phyloP scores from a whole-genome alignment of 2,113 vertebrate species.

The Istiophorus platypterus region DNA sequence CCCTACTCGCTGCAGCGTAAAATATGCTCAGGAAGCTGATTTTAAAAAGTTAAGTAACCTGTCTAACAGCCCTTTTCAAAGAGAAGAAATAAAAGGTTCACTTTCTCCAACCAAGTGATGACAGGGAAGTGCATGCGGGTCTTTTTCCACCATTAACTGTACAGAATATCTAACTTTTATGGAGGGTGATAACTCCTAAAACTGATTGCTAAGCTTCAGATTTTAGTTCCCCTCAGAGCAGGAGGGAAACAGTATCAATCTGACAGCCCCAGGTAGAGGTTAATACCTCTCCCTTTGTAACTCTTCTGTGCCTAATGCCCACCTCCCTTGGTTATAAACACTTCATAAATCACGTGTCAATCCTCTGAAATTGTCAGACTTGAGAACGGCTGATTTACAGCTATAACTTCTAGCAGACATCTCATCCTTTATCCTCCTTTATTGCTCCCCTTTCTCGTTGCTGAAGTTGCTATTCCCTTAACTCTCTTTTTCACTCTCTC shows the following conservation, averaged over 20 bases:
- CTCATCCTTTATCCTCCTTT: slow-evolving; percentile 73
- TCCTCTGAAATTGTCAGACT: slow-evolving; percentile 44
- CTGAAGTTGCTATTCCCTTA: slow-evolving; percentile 55
- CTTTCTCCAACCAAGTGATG: slow-evolving; percentile 50
- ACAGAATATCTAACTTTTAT: slow-evolving; percentile 40
- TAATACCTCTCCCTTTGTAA: slow-evolving; percentile 78
- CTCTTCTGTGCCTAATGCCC: slow-evolving; percentile 60
- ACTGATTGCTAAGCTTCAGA: slow-evolving; percentile 53
- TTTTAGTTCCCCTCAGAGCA: slow-evolving; percentile 42
- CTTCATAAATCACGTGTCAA: slow-evolving; percentile 65
- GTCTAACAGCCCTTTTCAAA: slow-evolving; percentile 38
- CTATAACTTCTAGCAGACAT: slow-evolving; percentile 59
- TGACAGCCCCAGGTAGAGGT: slow-evolving; percentile 75
- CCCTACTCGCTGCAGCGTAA: slow-evolving; percentile 37
- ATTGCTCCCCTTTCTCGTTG: slow-evolving; percentile 28
- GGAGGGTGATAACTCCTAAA: slow-evolving; percentile 35
- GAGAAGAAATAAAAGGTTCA: slow-evolving; percentile 54
- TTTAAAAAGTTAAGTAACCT: slow-evolving; percentile 50
- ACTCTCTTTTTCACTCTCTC: slow-evolving; percentile 56
- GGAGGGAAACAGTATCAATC: slow-evolving; percentile 49
- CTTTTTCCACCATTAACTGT: slow-evolving; percentile 49
- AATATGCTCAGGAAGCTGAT: slow-evolving; percentile 44
- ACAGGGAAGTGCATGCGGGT: slow-evolving; percentile 36
- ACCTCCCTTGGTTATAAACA: slow-evolving; percentile 65
- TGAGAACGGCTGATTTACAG: slow-evolving; percentile 72